These are phyloP conservation scores for Cantharis rufa DNA, from an alignment of 2,888 invertebrate genomes.

Conservation along the genomic window DNA sequence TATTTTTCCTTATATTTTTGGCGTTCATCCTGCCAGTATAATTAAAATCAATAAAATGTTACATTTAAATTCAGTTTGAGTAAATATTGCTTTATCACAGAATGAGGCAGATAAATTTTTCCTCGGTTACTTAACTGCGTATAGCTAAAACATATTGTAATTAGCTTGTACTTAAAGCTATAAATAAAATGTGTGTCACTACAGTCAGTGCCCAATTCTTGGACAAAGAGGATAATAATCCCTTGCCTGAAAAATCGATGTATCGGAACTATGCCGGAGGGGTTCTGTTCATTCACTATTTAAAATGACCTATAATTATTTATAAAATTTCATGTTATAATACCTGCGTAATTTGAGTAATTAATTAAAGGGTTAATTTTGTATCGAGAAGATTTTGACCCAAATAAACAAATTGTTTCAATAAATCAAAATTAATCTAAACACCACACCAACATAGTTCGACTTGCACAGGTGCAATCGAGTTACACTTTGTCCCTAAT, in stretches of 20 bases:
- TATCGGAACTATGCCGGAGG: background rate
- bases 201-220: background rate
- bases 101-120: background rate
- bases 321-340: background rate
- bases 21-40: background rate
- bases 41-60: background rate
- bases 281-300: background rate
- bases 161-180: background rate
- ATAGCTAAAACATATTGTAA: background rate
- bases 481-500: conserved; percentile 44
- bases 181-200: background rate
- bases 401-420: background rate
- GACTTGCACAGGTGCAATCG: conserved; percentile 44
- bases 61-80: background rate
- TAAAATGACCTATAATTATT: background rate
- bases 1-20: no score
- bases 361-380: background rate
- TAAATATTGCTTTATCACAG: background rate
- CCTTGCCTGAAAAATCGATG: background rate
- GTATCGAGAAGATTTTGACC: background rate
- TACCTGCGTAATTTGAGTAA: background rate
- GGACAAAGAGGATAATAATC: background rate
- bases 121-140: background rate
- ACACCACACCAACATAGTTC: background rate
- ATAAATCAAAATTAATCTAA: background rate